Percentiles rank a stretch among this genome's conserved stretches.
Evolutionary conservation across 2,888 invertebrate species (phyloP).

Genomic region (Andrena bucephala): DNA sequence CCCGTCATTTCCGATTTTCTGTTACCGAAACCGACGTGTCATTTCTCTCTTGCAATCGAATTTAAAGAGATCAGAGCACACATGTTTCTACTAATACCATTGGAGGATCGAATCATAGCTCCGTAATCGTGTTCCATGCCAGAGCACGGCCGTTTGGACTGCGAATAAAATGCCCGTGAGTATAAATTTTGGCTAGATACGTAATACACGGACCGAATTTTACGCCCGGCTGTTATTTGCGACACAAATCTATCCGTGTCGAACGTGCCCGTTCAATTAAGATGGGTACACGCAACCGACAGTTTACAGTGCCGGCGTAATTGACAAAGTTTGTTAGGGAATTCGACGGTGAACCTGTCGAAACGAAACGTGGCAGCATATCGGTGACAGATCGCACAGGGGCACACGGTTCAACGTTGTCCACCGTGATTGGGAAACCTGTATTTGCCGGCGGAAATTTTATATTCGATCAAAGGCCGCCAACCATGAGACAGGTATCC

Average conservation of each 20-base stretch:
- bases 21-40: too few relatives aligned
- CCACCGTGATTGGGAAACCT: slow-evolving; percentile 59
- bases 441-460: slow-evolving; percentile 59
- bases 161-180: not conserved
- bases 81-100: not conserved
- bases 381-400: slow-evolving; percentile 43
- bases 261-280: slow-evolving; percentile 50
- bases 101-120: not conserved
- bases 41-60: not conserved
- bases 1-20: too few relatives aligned
- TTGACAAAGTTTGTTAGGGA: slow-evolving; percentile 64
- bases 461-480: slow-evolving; percentile 37
- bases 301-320: slow-evolving; percentile 56
- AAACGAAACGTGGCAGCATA: slow-evolving; percentile 35
- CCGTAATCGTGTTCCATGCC: too few relatives aligned
- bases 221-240: slow-evolving; percentile 39
- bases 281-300: slow-evolving; percentile 50
- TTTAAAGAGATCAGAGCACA: not conserved
- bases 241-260: slow-evolving; percentile 27
- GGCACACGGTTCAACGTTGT: slow-evolving; percentile 32
- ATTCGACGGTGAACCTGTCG: slow-evolving; percentile 35
- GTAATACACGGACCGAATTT: slow-evolving; percentile 18
- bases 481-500: slow-evolving; percentile 35
- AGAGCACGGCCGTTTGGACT: too few relatives aligned
- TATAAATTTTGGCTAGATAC: slow-evolving; percentile 26